Evolutionary conservation across 1,140 invertebrate genomes (phyloP).

Genomic region (Bombus terrestris): DNA sequence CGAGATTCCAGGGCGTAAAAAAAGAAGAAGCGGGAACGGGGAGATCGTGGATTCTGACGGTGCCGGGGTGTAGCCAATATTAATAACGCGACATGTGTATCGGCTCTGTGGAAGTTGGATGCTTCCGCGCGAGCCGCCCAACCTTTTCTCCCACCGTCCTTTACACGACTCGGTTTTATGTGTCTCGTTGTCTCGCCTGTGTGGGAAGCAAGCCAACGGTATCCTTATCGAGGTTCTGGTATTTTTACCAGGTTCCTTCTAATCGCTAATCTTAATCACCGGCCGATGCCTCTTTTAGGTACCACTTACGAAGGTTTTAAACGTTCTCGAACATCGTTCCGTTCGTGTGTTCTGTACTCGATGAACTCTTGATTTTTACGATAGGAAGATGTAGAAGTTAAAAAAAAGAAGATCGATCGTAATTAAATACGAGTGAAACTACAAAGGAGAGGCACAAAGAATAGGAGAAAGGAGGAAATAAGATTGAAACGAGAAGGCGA

Average conservation of each 20-base stretch:
- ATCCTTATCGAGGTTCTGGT: conserved; percentile 36
- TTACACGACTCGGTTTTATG: conserved; percentile 56
- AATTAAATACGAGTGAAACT: conserved; percentile 24
- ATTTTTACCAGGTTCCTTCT: conserved; percentile 28
- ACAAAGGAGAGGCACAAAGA: conserved; percentile 1
- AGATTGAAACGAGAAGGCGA: conserved; percentile 7
- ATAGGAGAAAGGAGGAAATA: neutral
- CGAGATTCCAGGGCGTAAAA: conserved; percentile 68
- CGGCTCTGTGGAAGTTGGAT: conserved; percentile 51
- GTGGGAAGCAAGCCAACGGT: conserved; percentile 40
- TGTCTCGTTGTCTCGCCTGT: conserved; percentile 6
- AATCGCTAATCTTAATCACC: conserved; percentile 49
- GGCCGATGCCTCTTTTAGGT: conserved; percentile 14
- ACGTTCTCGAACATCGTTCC: neutral
- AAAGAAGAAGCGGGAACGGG: conserved; percentile 8
- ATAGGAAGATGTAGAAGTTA: neutral
- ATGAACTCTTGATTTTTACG: neutral
- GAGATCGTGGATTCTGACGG: conserved; percentile 36
- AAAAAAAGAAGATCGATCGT: neutral
- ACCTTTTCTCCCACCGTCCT: conserved; percentile 44
- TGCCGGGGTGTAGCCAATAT: conserved; percentile 66
- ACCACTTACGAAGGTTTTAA: neutral
- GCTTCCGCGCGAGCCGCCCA: conserved; percentile 54
- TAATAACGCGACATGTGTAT: conserved; percentile 75
- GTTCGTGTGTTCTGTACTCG: neutral